A percentile compares a stretch with the other conserved stretches of the same genome.
These are phyloP conservation scores for Hippoglossus stenolepis DNA, from an alignment of 2,113 vertebrate genomes.

Conservation along the genomic window DNA sequence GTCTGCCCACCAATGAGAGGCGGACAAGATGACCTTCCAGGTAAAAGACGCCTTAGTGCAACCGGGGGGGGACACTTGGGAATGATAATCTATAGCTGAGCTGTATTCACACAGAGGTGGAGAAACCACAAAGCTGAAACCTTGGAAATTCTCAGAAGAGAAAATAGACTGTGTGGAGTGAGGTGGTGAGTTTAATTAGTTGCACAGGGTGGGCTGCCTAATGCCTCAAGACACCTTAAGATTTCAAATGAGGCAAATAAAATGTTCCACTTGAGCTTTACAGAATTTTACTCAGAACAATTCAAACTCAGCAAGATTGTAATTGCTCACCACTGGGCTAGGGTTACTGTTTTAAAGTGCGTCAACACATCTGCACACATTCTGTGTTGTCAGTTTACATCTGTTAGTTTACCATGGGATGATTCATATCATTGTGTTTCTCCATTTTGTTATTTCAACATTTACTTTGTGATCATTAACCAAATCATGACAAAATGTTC, in stretches of 20 bases:
- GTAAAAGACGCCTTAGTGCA: constrained; percentile 59
- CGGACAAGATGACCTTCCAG: constrained; percentile 87
- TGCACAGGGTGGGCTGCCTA: constrained; percentile 43
- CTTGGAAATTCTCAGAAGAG: constrained; percentile 11
- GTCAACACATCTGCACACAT: constrained; percentile 57
- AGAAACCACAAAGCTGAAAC: constrained; percentile 25
- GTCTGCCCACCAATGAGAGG: constrained; percentile 84
- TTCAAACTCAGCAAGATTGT: constrained; percentile 75
- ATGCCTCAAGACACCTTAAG: constrained; percentile 44
- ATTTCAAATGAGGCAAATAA: constrained; percentile 75
- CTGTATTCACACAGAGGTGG: neutral
- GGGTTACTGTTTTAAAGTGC: neutral
- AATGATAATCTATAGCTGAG: neutral
- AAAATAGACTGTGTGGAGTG: constrained; percentile 20
- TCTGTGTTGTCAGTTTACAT: neutral
- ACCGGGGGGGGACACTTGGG: neutral
- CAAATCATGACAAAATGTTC: too few relatives aligned
- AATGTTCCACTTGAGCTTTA: constrained; percentile 71
- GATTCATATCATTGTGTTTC: too few relatives aligned
- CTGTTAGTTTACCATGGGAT: neutral
- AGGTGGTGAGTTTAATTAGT: constrained; percentile 53
- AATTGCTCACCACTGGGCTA: constrained; percentile 56
- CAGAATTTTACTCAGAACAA: constrained; percentile 50
- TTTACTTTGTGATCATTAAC: neutral
- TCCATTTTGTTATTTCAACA: neutral